These are phyloP conservation scores for Sebastolobus alascanus DNA, from an alignment of 2,797 vertebrate species.

Conservation along the genomic window DNA sequence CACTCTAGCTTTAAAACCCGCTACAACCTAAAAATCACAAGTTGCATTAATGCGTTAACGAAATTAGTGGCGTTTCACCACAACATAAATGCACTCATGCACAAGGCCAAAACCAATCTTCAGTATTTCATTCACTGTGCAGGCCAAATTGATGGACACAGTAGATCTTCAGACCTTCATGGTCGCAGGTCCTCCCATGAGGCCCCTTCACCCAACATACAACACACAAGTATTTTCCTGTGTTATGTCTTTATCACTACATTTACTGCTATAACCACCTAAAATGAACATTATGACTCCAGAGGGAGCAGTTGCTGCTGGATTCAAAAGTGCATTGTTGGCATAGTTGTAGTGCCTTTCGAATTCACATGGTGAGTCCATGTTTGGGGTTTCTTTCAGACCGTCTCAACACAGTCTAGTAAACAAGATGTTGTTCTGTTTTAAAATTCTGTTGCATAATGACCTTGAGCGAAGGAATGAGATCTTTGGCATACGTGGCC, in stretches of 20 bases:
- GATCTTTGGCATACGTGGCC: not conserved
- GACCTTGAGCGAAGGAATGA: not conserved
- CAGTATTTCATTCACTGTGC: not conserved
- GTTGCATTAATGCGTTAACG: too few species aligned
- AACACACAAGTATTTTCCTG: conserved; percentile 2
- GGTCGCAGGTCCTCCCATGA: not conserved
- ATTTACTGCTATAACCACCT: conserved; percentile 16
- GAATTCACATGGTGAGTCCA: not conserved
- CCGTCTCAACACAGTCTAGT: not conserved
- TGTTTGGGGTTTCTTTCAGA: conserved; percentile 1
- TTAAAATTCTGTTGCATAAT: not conserved
- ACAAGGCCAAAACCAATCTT: not conserved
- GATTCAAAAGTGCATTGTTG: conserved; percentile 9
- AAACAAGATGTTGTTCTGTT: conserved; percentile 11
- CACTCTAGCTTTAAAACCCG: too few species aligned
- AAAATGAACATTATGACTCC: conserved; percentile 40
- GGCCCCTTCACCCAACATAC: conserved; percentile 8
- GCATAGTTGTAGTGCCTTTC: not conserved
- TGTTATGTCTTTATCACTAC: conserved; percentile 2
- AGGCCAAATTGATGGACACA: not conserved
- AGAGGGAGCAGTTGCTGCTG: conserved; percentile 13
- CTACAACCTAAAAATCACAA: too few species aligned
- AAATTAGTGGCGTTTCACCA: not conserved
- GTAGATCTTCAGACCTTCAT: not conserved
- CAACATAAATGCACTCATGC: not conserved